A percentile compares a stretch with the other conserved stretches of the same genome.
These are phyloP conservation scores for Chironomus tentans DNA, from an alignment of 2,888 invertebrate genomes.

Conservation along the genomic window DNA sequence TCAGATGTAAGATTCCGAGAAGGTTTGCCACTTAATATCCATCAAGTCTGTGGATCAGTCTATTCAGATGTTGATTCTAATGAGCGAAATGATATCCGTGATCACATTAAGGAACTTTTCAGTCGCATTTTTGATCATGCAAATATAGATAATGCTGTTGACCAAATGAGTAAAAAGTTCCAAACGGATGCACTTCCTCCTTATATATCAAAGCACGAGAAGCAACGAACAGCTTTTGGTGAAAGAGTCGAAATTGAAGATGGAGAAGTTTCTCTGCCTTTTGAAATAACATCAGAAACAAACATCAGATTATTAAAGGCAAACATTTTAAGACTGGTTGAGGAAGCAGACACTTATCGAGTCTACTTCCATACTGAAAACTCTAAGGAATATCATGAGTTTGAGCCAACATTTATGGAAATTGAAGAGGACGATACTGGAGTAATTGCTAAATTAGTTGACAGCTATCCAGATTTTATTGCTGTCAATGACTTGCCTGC, in stretches of 20 bases:
- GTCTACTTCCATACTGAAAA: slow-evolving; percentile 81
- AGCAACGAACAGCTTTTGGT: slow-evolving; percentile 57
- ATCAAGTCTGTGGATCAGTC: slow-evolving; percentile 63
- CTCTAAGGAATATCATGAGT: slow-evolving; percentile 73
- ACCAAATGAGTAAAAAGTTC: slow-evolving; percentile 74
- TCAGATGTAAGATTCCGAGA: slow-evolving; percentile 61
- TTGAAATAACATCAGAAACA: slow-evolving; percentile 46
- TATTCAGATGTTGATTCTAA: slow-evolving; percentile 47
- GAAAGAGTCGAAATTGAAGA: slow-evolving; percentile 58
- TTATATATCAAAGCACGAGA: slow-evolving; percentile 56
- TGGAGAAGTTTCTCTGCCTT: slow-evolving; percentile 53
- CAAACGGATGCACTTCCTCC: slow-evolving; percentile 87
- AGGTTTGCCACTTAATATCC: slow-evolving; percentile 72
- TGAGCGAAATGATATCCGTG: slow-evolving; percentile 45
- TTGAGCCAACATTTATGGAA: slow-evolving; percentile 67
- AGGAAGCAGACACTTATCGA: slow-evolving; percentile 51
- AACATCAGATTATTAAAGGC: slow-evolving; percentile 32
- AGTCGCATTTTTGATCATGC: slow-evolving; percentile 50
- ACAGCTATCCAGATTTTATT: slow-evolving; percentile 67
- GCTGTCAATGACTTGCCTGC: slow-evolving; percentile 62
- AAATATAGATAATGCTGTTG: slow-evolving; percentile 67
- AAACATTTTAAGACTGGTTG: slow-evolving; percentile 51
- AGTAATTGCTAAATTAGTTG: slow-evolving; percentile 61
- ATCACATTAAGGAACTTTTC: slow-evolving; percentile 49
- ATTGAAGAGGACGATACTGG: slow-evolving; percentile 58